Evolutionary conservation across 2,797 vertebrate species (phyloP).

Genomic region (Apogon talboti): DNA sequence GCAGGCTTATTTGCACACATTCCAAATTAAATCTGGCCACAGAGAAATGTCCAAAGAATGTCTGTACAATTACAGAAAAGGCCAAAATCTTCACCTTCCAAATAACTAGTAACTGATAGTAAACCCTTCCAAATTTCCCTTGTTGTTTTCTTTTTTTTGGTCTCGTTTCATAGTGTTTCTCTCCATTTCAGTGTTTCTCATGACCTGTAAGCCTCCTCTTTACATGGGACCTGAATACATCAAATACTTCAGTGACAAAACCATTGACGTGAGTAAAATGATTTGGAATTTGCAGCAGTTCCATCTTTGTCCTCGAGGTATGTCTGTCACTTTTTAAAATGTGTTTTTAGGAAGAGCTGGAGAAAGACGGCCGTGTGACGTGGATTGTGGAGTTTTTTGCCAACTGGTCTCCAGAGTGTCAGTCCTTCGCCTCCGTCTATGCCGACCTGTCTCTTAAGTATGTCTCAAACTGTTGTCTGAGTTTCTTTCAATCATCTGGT

Average conservation of each 20-base stretch:
- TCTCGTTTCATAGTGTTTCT: slow-evolving; percentile 7
- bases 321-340: slow-evolving; percentile 1
- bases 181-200: slow-evolving; percentile 88
- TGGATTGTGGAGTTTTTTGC: slow-evolving; percentile 97
- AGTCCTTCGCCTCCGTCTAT: slow-evolving; percentile 94
- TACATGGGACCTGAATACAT: slow-evolving; percentile 97
- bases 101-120: too few species aligned
- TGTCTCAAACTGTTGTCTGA: slow-evolving; percentile 42
- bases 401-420: slow-evolving; percentile 97
- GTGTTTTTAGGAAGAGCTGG: slow-evolving; percentile 88
- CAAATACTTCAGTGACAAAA: slow-evolving; percentile 95
- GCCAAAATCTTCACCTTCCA: too few species aligned
- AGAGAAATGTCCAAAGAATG: too few species aligned
- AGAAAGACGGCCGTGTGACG: slow-evolving; percentile 87
- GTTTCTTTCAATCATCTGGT: too few species aligned
- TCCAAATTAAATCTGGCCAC: too few species aligned
- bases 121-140: too few species aligned
- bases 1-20: too few species aligned
- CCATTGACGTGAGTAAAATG: slow-evolving; percentile 89
- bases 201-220: slow-evolving; percentile 94
- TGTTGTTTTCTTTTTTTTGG: neutral
- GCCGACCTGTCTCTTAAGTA: slow-evolving; percentile 96
- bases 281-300: neutral
- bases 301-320: neutral
- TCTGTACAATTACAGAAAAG: too few species aligned